Percentiles rank a stretch among this genome's conserved stretches.
Evolutionary conservation across 2,113 vertebrate genomes (phyloP).

Genomic region (Galeopterus variegatus): DNA sequence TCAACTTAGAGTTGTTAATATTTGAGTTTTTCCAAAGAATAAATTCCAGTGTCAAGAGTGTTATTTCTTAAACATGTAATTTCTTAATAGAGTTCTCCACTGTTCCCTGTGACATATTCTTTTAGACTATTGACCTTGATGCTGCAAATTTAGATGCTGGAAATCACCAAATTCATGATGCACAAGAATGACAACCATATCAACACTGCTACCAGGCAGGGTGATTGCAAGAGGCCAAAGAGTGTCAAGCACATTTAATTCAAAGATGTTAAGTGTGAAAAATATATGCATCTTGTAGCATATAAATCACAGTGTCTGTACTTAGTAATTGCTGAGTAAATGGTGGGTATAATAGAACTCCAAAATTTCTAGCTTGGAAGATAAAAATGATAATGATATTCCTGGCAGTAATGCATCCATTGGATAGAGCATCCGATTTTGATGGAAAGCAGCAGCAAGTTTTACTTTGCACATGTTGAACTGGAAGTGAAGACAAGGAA

Average conservation of each 20-base stretch:
- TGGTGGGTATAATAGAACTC: background rate
- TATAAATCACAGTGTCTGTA: background rate
- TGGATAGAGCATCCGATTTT: slow-evolving; percentile 1
- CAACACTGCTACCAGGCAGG: background rate
- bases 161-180: slow-evolving; percentile 27
- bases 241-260: background rate
- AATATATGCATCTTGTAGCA: background rate
- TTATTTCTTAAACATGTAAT: background rate
- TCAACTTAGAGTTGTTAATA: background rate
- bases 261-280: slow-evolving; percentile 11
- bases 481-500: background rate
- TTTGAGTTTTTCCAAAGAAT: slow-evolving; percentile 9
- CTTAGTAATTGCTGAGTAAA: background rate
- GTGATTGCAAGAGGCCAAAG: background rate
- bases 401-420: background rate
- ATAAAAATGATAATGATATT: background rate
- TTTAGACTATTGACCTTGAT: background rate
- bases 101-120: background rate
- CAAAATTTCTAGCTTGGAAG: background rate
- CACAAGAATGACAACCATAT: background rate
- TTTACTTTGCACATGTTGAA: background rate
- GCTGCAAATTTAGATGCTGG: background rate
- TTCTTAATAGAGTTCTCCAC: background rate
- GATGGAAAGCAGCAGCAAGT: background rate
- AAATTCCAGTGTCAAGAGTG: background rate